phyloP scores from a whole-genome alignment of 2,888 invertebrate genomes.

The Agrilus mali region DNA sequence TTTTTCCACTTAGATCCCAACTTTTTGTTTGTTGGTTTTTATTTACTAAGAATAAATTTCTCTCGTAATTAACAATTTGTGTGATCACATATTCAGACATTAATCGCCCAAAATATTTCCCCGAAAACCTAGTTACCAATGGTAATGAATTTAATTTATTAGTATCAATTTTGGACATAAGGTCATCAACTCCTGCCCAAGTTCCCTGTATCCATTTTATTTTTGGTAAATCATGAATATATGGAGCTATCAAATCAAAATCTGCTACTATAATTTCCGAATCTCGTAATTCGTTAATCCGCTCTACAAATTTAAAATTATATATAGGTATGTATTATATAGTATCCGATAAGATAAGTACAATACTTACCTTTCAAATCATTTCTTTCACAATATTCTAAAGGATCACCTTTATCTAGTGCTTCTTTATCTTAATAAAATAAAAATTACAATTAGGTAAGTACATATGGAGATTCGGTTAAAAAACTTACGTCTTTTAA shows the following conservation, averaged over 20 bases:
- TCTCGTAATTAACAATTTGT: slow-evolving; percentile 36
- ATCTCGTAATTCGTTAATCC: slow-evolving; percentile 19
- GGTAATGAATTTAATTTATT: slow-evolving; percentile 20
- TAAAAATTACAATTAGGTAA: too few species aligned
- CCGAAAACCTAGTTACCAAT: slow-evolving; percentile 32
- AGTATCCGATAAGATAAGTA: neutral
- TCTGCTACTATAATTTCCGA: slow-evolving; percentile 34
- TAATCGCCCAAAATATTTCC: slow-evolving; percentile 32
- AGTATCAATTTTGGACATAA: slow-evolving; percentile 20
- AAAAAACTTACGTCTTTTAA: too few species aligned
- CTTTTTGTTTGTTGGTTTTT: slow-evolving; percentile 26
- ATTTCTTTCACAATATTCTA: neutral
- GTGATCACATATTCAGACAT: slow-evolving; percentile 40
- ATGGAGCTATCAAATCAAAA: slow-evolving; percentile 29
- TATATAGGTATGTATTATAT: neutral
- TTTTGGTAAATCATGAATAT: slow-evolving; percentile 28
- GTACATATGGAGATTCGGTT: too few species aligned
- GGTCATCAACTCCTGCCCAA: slow-evolving; percentile 34
- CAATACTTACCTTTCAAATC: neutral
- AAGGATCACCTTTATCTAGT: neutral
- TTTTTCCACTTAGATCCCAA: slow-evolving; percentile 29
- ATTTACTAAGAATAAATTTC: slow-evolving; percentile 28
- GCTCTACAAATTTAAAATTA: slow-evolving; percentile 13
- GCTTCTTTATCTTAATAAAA: too few species aligned
- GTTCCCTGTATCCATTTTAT: slow-evolving; percentile 37